A percentile compares a stretch with the other conserved stretches of the same genome.
These are phyloP conservation scores for Trididemnum miniatum DNA, from an alignment of 23 tunicate genomes.

Conservation along the genomic window DNA sequence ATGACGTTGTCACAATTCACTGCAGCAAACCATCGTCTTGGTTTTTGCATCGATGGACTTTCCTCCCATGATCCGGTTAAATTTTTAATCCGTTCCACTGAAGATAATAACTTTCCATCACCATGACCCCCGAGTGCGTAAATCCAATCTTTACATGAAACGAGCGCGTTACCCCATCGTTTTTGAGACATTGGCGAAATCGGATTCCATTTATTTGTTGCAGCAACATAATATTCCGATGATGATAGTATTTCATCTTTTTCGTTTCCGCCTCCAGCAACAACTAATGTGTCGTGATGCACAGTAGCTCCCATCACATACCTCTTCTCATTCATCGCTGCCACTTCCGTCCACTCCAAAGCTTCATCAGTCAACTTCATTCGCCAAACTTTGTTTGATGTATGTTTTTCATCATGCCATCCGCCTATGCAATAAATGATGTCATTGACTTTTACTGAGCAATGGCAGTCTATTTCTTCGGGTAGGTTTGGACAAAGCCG, in stretches of 20 bases:
- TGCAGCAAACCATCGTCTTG: not conserved
- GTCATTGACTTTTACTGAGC: not conserved
- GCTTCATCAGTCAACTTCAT: not conserved
- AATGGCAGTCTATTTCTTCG: not conserved
- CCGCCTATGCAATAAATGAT: not conserved
- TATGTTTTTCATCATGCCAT: not conserved
- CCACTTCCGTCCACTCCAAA: not conserved
- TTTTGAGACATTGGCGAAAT: not conserved
- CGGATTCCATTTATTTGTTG: not conserved
- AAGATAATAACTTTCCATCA: not conserved
- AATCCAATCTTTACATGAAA: not conserved
- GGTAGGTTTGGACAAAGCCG: not conserved
- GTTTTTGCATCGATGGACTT: not conserved
- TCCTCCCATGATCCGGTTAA: not conserved
- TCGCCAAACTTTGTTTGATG: constrained; percentile 1
- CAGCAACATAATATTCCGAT: not conserved
- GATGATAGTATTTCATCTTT: not conserved
- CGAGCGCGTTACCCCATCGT: not conserved
- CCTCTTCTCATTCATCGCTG: not conserved
- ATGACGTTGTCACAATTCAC: not conserved
- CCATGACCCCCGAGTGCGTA: not conserved
- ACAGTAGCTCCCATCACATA: not conserved
- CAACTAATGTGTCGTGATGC: not conserved
- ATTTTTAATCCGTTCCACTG: not conserved
- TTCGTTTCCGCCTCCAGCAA: not conserved